These are phyloP conservation scores for Catotricha subobsoleta DNA, from an alignment of 2,888 invertebrate species.

Conservation along the genomic window DNA sequence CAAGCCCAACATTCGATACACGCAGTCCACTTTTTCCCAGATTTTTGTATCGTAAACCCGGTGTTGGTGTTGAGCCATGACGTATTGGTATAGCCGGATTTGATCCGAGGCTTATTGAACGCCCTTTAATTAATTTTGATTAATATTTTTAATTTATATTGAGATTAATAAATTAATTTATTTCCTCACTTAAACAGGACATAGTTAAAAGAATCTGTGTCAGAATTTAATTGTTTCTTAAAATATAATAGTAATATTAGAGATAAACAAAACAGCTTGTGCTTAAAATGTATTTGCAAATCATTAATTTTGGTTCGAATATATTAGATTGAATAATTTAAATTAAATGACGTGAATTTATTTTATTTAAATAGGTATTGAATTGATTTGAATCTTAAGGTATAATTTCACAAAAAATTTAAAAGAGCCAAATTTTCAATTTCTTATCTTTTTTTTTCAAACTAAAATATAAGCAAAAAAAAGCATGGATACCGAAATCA, in stretches of 20 bases:
- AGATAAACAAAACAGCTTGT: no score
- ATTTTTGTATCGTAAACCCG: slow-evolving; percentile 77
- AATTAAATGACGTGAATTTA: no score
- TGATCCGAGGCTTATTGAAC: slow-evolving; percentile 30
- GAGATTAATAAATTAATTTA: background rate
- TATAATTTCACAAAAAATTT: no score
- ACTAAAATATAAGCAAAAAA: background rate
- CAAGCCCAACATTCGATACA: slow-evolving; percentile 86
- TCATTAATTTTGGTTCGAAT: background rate
- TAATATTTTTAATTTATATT: background rate
- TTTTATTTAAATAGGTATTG: no score
- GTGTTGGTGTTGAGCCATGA: slow-evolving; percentile 44
- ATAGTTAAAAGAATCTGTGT: background rate
- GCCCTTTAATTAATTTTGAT: slow-evolving; percentile 18
- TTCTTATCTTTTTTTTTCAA: background rate
- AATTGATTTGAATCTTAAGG: no score
- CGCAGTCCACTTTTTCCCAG: slow-evolving; percentile 88
- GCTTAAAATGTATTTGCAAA: background rate
- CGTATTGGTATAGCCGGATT: slow-evolving; percentile 33
- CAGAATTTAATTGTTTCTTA: background rate
- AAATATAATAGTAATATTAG: background rate
- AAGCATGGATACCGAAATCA: slow-evolving; percentile 27
- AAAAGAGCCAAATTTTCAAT: background rate
- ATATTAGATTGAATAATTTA: no score
- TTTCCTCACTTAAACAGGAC: no score